Evolutionary conservation across 2,797 vertebrate genomes (phyloP), one percentile per base, ranked within the genome.

Genomic region (Merluccius polli): DNA sequence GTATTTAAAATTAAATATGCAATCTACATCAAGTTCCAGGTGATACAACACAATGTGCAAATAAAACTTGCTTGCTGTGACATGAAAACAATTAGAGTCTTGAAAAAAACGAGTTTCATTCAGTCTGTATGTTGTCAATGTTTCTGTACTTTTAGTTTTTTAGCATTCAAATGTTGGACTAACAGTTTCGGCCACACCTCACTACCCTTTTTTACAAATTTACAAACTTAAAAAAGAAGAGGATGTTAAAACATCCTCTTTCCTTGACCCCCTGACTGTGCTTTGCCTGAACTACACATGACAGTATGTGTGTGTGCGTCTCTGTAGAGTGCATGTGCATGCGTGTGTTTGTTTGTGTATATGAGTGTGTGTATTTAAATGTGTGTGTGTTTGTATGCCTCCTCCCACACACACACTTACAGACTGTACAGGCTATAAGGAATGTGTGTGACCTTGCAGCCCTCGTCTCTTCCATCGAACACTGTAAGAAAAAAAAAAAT

Each of bases 371-470:
- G 52, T 24, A 59, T 59, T 59, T 59, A 59, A 59, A 59, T 59
- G 59, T 65, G 59, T 13, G 59, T 65, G 52, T 65, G 27, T 30
- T 30, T 16, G 67, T 7, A 69, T 69, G 44, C 72, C n/a, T n/a
- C 16, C 21, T 21, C n/a, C 52, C 52, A 24, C 52, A 59, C 48
- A 52, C 48, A 52, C 48, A 52, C 48, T n/a, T 7, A 65, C 24
- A 65, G 9, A 65, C 59, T 3, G 11, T 24, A 13, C 72, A 44
- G 33, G 65, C 71, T 59, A 11, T 59, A 30, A 74, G 18, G 63
- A 72, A 78, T 73, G 77, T 67, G 13, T 77, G 35, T 76, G 44
- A 74, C 77, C 69, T 82, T 78, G 77, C 30, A 65, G 29, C 13
- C 30, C 77, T 73, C 70, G 33, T 77, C 77, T 21, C 73, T 32